Evolutionary conservation across 1,140 invertebrate genomes (phyloP).

Genomic region (Odontomachus brunneus): DNA sequence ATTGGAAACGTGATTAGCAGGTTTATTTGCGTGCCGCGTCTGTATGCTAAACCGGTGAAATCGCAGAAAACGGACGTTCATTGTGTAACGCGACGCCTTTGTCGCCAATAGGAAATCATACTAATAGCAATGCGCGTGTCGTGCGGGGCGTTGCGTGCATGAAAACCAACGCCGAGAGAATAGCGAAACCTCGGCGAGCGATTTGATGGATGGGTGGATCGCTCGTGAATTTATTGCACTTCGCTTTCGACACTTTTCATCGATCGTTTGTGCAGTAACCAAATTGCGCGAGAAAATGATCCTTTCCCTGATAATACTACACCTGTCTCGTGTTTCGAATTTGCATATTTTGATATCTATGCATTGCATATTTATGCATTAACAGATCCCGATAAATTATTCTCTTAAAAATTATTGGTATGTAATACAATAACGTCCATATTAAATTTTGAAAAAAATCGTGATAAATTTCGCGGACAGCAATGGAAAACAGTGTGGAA

Average conservation of each 20-base stretch:
- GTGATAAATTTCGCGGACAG: too few species aligned
- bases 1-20: neutral
- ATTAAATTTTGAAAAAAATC: too few species aligned
- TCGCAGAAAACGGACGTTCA: slow-evolving; percentile 74
- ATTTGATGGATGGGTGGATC: slow-evolving; percentile 47
- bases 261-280: neutral
- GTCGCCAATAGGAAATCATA: slow-evolving; percentile 64
- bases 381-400: too few species aligned
- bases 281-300: neutral
- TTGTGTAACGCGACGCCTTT: slow-evolving; percentile 63
- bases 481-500: too few species aligned
- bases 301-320: neutral
- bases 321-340: neutral
- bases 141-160: slow-evolving; percentile 47
- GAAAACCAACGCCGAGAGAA: slow-evolving; percentile 37
- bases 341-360: too few species aligned
- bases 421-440: too few species aligned
- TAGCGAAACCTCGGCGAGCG: slow-evolving; percentile 29
- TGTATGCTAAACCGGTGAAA: slow-evolving; percentile 70
- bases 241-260: slow-evolving; percentile 3
- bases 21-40: slow-evolving; percentile 25
- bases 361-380: too few species aligned
- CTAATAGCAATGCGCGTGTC: slow-evolving; percentile 55
- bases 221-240: slow-evolving; percentile 14
- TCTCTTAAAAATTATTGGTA: too few species aligned